Base-by-base conservation (phyloP, 1,140 invertebrate species). In the Brachionus manjavacas region DNA sequence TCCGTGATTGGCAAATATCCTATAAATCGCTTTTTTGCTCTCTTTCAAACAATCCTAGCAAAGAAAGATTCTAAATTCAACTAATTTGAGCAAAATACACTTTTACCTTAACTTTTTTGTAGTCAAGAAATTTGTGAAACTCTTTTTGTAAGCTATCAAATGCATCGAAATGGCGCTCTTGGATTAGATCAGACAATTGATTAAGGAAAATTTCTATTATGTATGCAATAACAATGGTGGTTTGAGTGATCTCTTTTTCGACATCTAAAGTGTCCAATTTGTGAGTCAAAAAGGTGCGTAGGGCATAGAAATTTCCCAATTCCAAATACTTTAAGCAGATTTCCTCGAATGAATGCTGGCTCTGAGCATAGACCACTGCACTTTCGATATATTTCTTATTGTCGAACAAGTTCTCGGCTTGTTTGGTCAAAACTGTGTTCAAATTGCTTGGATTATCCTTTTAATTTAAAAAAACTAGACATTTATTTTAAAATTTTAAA, bases 221-320 rank as follows among this genome's bases (percentile, higher is more conserved):
- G 96, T 96, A 98, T 43, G 96, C 92, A 0, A 96, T 93, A 31
- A 98, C 91, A 92, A 97, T 95, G 0, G 95, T 96, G 55, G 94
- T 93, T 89, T 97, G 93, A 1, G 88, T 95, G 83, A 88, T 89
- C 35, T 91, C 80, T 85, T 88, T 89, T 85, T 88, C 86, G 9
- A 85, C 49, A 80, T 86, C 87, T 0, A 89, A 84, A 35, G 86
- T 86, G 8, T 86, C 79, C 12, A 90, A 78, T 85, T 90, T 89
- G 87, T 93, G 93, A 46, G 92, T 91, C 8, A 98, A 89, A 88
- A 95, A 97, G 16, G 93, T 92, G 89, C 95, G 95, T 35, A 99
- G 89, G 1, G 96, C 94, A 87, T 94, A 92, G 81, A 94, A 93
- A 88, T 97, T 91, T 76, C 93, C 91, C 4, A 93, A 91, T 89